These are phyloP conservation scores for Molorchus minor DNA, from an alignment of 2,888 invertebrate genomes.

Conservation along the genomic window DNA sequence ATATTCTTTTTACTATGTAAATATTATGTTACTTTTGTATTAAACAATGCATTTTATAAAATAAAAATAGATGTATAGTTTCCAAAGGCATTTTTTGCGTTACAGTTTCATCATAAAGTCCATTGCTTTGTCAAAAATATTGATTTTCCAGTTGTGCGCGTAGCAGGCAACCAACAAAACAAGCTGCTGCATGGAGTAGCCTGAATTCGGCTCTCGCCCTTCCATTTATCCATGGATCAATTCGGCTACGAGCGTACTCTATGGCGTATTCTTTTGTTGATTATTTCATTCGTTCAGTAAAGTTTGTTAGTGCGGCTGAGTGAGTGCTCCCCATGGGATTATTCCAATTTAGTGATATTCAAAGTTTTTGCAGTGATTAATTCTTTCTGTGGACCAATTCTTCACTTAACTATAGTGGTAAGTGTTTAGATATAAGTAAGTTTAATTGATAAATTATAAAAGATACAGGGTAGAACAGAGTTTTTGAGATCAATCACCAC, in stretches of 20 bases:
- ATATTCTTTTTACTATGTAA: too few relatives aligned
- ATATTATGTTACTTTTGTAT: not conserved
- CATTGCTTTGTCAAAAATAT: not conserved
- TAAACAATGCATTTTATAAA: not conserved
- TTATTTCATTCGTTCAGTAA: conserved; percentile 33
- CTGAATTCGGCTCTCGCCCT: conserved; percentile 1
- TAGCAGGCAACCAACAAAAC: conserved; percentile 12
- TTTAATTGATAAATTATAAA: not conserved
- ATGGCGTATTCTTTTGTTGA: conserved; percentile 30
- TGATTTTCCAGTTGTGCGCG: conserved; percentile 8
- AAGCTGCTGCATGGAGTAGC: not conserved
- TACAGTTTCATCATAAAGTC: too few relatives aligned
- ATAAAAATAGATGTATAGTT: too few relatives aligned
- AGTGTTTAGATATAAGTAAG: conserved; percentile 7
- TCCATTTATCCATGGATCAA: not conserved
- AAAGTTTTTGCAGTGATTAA: conserved; percentile 31
- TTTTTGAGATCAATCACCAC: conserved; percentile 25
- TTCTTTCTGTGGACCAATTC: conserved; percentile 24
- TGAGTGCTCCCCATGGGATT: conserved; percentile 17
- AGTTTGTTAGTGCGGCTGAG: conserved; percentile 35
- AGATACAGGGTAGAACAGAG: not conserved
- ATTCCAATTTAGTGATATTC: conserved; percentile 31
- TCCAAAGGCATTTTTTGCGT: too few relatives aligned
- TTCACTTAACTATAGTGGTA: conserved; percentile 29
- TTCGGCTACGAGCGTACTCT: conserved; percentile 25